Evolutionary conservation across 2,888 invertebrate genomes (phyloP), one percentile per base, ranked within the genome.

Genomic region (Globia sparganii): DNA sequence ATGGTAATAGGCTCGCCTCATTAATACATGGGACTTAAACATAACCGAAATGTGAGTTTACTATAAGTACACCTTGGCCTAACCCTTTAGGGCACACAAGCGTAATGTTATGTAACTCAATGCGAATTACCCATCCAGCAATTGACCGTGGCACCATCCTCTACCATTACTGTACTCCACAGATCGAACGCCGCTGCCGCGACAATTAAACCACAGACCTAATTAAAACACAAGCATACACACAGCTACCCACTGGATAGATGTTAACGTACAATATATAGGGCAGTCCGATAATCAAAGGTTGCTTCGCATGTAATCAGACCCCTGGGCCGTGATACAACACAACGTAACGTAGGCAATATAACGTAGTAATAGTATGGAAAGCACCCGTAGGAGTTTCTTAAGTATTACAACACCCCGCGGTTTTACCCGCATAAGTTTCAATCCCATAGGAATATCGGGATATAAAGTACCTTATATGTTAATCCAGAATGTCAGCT

Each of bases 151-250:
- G 11, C 34, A 25, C 21, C 11, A 21, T 4, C 31, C 21, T 21
- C 43, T 15, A 58, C 4, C 62, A 56, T 64, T 34, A 61, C 43
- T 75, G 31, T 9, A n/a, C 28, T 53, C 28, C 31, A 13, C 37
- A 61, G n/a, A 62, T 78, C 46, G 83, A 76, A 66, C 61, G 43
- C 31, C 5, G 9, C 21, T 40, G 43, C 21, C 6, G 21, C 25
- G 18, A 53, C 62, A 75, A 75, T 56, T 56, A 80, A 71, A 71
- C 70, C 75, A 40, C 62, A 80, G 31, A 15, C 25, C 46, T 67
- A 68, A 85, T 85, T 75, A 74, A 70, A 70, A 74, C 68, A 49
- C 58, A 70, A 61, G 58, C 66, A 69, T n/a, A 43, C 28, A 37
- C 18, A 40, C 31, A 56, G 21, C 67, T 53, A 58, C 70, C 15